Evolutionary conservation across 2,888 invertebrate species (phyloP).

Genomic region (Abscondita cerata): DNA sequence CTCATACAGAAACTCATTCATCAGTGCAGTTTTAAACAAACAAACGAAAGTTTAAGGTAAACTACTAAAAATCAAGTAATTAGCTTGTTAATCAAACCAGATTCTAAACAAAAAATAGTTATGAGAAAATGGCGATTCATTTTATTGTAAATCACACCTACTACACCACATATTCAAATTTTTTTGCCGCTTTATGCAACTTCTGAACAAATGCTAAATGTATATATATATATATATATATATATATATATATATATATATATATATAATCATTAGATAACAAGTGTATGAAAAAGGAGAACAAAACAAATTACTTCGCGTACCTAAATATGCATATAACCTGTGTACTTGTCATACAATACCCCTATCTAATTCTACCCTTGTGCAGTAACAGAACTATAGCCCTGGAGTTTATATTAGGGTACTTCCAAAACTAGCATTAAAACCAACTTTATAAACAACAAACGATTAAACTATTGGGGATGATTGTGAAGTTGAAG

Average conservation of each 20-base stretch:
- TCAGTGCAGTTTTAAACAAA: too few relatives aligned
- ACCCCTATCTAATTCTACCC: slow-evolving; percentile 18
- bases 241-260: too few relatives aligned
- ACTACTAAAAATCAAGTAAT: too few relatives aligned
- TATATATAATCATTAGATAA: slow-evolving; percentile 48
- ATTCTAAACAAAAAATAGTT: too few relatives aligned
- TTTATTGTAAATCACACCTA: too few relatives aligned
- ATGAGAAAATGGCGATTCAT: too few relatives aligned
- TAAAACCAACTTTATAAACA: slow-evolving; percentile 28
- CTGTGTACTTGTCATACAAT: slow-evolving; percentile 25
- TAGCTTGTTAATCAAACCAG: too few relatives aligned
- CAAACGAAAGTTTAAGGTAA: too few relatives aligned
- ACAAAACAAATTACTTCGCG: slow-evolving; percentile 47
- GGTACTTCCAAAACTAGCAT: slow-evolving; percentile 26
- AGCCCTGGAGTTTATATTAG: slow-evolving; percentile 3
- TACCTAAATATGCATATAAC: slow-evolving; percentile 30
- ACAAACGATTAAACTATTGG: slow-evolving; percentile 29
- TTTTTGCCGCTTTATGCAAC: slow-evolving; percentile 8
- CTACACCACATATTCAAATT: too few relatives aligned
- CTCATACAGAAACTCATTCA: too few relatives aligned
- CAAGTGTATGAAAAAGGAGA: slow-evolving; percentile 41
- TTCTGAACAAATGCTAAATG: slow-evolving; percentile 37
- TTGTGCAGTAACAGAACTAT: background rate
- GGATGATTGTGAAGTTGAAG: slow-evolving; percentile 28
- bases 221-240: too few relatives aligned